A percentile compares a stretch with the other conserved stretches of the same genome.
phyloP scores from a whole-genome alignment of 2,888 invertebrate species.

The Leptura quadrifasciata region DNA sequence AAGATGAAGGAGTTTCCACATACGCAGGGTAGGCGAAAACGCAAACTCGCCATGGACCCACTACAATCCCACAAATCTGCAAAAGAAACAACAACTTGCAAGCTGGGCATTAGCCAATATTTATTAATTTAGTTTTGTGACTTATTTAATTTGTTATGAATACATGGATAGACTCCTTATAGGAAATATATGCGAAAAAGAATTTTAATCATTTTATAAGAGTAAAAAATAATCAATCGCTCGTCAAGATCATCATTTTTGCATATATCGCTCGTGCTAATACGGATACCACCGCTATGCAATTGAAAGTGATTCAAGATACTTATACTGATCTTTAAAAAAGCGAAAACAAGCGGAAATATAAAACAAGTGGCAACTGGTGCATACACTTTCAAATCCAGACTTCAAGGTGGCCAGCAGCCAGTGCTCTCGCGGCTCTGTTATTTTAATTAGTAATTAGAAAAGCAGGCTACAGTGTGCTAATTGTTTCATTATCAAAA shows the following conservation, averaged over 20 bases:
- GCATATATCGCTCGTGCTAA: not conserved
- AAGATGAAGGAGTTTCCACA: no score
- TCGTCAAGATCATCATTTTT: not conserved
- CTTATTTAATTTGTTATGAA: no score
- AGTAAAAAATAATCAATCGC: no score
- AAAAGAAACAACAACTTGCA: no score
- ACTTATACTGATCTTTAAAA: constrained; percentile 15
- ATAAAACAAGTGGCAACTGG: constrained; percentile 23
- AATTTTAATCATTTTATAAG: no score
- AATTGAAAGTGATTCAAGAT: constrained; percentile 21
- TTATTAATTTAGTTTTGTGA: no score
- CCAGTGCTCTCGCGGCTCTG: not conserved
- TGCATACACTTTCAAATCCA: constrained; percentile 39
- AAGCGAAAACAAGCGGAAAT: constrained; percentile 33
- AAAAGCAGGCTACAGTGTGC: constrained; percentile 22
- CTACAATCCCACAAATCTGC: no score
- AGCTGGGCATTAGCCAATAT: no score
- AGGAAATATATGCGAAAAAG: no score
- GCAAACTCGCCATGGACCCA: no score
- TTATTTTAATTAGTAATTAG: constrained; percentile 27
- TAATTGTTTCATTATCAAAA: constrained; percentile 36
- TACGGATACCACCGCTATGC: not conserved
- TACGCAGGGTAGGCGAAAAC: no score
- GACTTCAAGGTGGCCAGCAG: constrained; percentile 26
- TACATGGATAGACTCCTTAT: no score